A percentile compares a stretch with the other conserved stretches of the same genome.
phyloP scores from a whole-genome alignment of 1,140 invertebrate species.

The Dermatophagoides farinae region DNA sequence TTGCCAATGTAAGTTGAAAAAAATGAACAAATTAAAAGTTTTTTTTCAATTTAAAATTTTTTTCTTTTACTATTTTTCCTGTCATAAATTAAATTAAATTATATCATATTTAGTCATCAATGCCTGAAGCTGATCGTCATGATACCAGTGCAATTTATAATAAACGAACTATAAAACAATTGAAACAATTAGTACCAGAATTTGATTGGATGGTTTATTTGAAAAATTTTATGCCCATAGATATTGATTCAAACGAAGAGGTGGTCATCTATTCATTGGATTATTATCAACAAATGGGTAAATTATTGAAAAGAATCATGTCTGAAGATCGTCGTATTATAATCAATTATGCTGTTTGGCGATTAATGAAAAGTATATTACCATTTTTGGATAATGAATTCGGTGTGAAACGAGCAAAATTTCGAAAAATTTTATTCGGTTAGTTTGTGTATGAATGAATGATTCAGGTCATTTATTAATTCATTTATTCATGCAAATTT shows the following conservation, averaged over 20 bases:
- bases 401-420: conserved; percentile 49
- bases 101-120: conserved; percentile 34
- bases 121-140: conserved; percentile 55
- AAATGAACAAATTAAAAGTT: too few relatives aligned
- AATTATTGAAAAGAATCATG: not conserved
- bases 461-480: too few relatives aligned
- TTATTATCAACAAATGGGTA: conserved; percentile 10
- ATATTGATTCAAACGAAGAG: conserved; percentile 1
- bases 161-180: conserved; percentile 10
- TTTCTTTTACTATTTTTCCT: not conserved
- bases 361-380: conserved; percentile 44
- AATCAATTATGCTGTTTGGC: conserved; percentile 41
- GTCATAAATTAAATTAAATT: not conserved
- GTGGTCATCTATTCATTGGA: conserved; percentile 12
- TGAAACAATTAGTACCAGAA: conserved; percentile 10
- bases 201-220: conserved; percentile 15
- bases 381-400: conserved; percentile 62
- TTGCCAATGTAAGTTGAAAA: conserved; percentile 39
- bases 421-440: conserved; percentile 54
- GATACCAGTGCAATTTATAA: conserved; percentile 42
- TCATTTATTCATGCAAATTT: too few relatives aligned
- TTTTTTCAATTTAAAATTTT: not conserved
- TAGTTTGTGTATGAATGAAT: conserved; percentile 18
- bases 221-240: conserved; percentile 10
- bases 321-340: conserved; percentile 32